Evolutionary conservation across 2,797 vertebrate species (phyloP).

Genomic region (Fratercula arctica): DNA sequence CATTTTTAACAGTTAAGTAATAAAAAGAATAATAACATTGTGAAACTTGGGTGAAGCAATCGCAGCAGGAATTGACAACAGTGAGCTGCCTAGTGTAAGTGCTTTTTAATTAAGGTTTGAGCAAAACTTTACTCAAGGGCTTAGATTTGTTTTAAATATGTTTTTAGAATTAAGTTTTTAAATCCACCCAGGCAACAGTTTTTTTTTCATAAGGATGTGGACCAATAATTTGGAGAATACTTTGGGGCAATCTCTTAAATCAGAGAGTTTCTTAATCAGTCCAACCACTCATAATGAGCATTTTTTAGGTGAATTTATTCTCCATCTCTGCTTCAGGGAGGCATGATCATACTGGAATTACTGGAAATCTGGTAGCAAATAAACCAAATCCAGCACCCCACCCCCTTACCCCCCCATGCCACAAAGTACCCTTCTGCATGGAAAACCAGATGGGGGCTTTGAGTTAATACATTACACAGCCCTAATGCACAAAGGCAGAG

Average conservation of each 20-base stretch:
- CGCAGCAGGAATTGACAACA: constrained; percentile 26
- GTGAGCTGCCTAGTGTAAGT: constrained; percentile 10
- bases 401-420: neutral
- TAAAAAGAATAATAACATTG: constrained; percentile 52
- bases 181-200: neutral
- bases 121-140: constrained; percentile 55
- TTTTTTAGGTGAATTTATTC: neutral
- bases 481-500: neutral
- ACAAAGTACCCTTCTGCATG: neutral
- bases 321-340: constrained; percentile 10
- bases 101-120: constrained; percentile 63
- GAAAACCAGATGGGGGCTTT: neutral
- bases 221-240: constrained; percentile 13
- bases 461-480: neutral
- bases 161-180: constrained; percentile 35
- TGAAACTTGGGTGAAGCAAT: constrained; percentile 61
- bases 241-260: constrained; percentile 36
- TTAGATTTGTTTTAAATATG: constrained; percentile 28
- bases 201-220: constrained; percentile 3
- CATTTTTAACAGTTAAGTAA: constrained; percentile 42
- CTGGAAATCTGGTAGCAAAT: neutral
- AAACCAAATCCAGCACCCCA: neutral
- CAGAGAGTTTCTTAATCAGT: constrained; percentile 12
- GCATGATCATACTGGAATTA: neutral
- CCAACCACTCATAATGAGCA: neutral